These are phyloP conservation scores for Camponotus floridanus DNA, from an alignment of 1,140 invertebrate species.

Conservation along the genomic window DNA sequence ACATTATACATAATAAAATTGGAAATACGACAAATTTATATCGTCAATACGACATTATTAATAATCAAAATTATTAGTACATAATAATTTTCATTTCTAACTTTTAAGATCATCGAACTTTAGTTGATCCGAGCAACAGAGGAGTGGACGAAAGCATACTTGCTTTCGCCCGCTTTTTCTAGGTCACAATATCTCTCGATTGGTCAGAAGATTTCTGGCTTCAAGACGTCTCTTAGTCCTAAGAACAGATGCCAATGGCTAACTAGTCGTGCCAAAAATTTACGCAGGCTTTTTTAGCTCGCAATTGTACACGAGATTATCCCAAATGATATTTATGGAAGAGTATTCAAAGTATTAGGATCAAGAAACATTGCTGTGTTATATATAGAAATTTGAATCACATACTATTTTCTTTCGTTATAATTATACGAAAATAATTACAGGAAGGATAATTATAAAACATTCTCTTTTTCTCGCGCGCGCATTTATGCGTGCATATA, in stretches of 20 bases:
- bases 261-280: conserved; percentile 36
- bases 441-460: no score
- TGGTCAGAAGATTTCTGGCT: conserved; percentile 61
- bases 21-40: conserved; percentile 13
- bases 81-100: neutral
- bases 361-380: neutral
- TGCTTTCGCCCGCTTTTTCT: conserved; percentile 76
- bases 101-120: conserved; percentile 69
- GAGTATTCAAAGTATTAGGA: neutral
- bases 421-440: neutral
- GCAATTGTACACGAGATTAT: neutral
- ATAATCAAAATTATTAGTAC: neutral
- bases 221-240: conserved; percentile 37
- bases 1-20: neutral
- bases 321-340: neutral
- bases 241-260: neutral
- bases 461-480: no score
- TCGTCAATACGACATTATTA: neutral
- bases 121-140: conserved; percentile 57
- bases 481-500: no score
- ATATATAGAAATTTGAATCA: neutral
- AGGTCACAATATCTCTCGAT: conserved; percentile 63
- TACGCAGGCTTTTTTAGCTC: conserved; percentile 35
- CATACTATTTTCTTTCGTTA: neutral
- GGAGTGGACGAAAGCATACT: conserved; percentile 48